Base-by-base conservation (phyloP, 2,888 invertebrate genomes). In the Limnephilus rhombicus region DNA sequence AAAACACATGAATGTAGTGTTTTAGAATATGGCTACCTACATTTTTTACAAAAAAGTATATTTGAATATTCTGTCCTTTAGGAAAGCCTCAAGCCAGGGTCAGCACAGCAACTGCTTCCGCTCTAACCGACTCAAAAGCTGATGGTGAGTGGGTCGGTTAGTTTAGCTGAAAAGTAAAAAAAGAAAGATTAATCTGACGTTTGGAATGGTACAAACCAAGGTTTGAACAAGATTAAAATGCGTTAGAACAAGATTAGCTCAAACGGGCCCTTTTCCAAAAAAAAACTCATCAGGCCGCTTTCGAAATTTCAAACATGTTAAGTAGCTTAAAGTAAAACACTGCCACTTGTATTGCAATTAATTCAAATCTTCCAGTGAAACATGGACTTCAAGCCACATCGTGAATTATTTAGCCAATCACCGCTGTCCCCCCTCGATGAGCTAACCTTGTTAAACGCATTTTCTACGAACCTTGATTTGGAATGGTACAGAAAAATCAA, bases 91-190 rank as follows among this genome's bases (percentile, higher is more conserved):
- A 68, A 89, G 80, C 88, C 68, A 80, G 88, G 34, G 88, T 89
- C 88, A 89, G n/a, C 88, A 89, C 88, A 68, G 68, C 87, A 80
- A 80, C 80, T 80, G 29, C 87, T 53, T 34, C 88, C 29, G 34
- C 88, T 80, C 37, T 80, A 80, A 89, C 88, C 80, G 80, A 87
- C 87, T 87, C 68, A 68, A 41, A 29, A 49, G 68, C 41, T 86
- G 29, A 89, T 89, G 88, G 80, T 86, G 86, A 86, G 86, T 86
- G 86, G 45, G 86, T 86, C 86, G 86, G 86, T 86, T 86, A 86
- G 86, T 29, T 86, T 37, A 45, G 37, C 45, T 68, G 68, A 68
- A 68, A 68, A 68, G 68, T 24, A 68, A 68, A 24, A 68, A 68
- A 68, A 24, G 18, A 24, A 68, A 68, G 53, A 31, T 34, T 34